Evolutionary conservation across 2,797 vertebrate genomes (phyloP), one percentile per base, ranked within the genome.

Genomic region (Kryptopterus vitreolus): DNA sequence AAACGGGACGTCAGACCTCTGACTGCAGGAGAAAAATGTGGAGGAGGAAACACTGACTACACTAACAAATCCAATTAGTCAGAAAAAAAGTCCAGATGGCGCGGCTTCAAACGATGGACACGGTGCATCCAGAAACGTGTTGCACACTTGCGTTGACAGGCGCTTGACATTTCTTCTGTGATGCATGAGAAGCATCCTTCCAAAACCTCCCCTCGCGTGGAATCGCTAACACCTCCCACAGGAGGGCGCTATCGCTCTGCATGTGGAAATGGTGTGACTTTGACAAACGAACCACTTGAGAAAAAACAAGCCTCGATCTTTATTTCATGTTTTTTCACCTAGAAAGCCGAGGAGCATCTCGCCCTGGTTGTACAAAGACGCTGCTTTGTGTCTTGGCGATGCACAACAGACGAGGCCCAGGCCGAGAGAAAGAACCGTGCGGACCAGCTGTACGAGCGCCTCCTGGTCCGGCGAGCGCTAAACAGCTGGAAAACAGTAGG

Each of bases 331-430:
- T 24, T 29, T 35, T n/a, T 9, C 81, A 16, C 76, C 87, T 88
- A 99, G 98, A 88, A 95, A 89, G 96, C 97, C 4, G 76, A 91
- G 88, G 88, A 79, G 85, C 94, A 97, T 88, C 87, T 94, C 83
- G 87, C 76, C 82, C 85, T 85, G 77, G 57, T 65, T 61, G 85
- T 96, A 77, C 92, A 95, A 89, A 94, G 90, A 83, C 90, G 85
- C 55, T 95, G 87, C 85, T 89, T 95, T 43, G 82, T 90, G 79
- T 38, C 61, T 85, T 99, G 97, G 98, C 88, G 89, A 62, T 92
- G 86, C 82, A 80, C 85, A 3, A 81, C 90, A 55, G 90, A 82
- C 77, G 85, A 91, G 79, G 90, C 85, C 50, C 76, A 90, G 85
- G 79, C 71, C 52, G 86, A 90, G 83, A 97, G 89, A 90, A 88